Evolutionary conservation across 2,113 vertebrate species (phyloP).

Genomic region (Turdus rufiventris): DNA sequence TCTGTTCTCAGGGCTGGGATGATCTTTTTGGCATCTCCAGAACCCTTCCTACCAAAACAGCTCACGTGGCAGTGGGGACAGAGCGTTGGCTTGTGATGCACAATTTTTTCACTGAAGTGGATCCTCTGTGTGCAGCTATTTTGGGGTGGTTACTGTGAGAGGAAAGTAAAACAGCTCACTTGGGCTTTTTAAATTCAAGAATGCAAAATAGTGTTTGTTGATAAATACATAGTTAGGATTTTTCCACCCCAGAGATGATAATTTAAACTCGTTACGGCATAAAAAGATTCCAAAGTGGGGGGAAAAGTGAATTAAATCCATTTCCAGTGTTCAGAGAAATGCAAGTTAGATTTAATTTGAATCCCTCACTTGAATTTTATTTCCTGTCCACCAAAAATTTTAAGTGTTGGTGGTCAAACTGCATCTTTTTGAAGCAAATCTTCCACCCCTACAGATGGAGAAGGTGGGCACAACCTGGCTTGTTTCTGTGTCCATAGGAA

Average conservation of each 20-base stretch:
- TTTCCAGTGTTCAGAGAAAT: background rate
- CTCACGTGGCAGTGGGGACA: background rate
- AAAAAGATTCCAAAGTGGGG: background rate
- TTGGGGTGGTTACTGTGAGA: background rate
- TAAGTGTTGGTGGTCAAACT: background rate
- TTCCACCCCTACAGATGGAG: fast-evolving
- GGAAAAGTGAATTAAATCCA: background rate
- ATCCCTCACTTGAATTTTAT: background rate
- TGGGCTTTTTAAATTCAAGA: background rate
- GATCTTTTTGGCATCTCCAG: background rate
- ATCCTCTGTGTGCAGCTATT: background rate
- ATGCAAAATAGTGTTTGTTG: background rate
- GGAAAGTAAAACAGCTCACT: background rate
- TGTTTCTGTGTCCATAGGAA: background rate
- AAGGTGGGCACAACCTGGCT: fast-evolving
- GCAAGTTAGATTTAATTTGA: background rate
- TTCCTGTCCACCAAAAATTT: background rate
- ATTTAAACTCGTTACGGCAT: background rate
- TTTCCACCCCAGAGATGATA: background rate
- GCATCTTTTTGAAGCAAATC: background rate
- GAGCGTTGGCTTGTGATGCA: background rate
- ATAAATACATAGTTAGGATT: background rate
- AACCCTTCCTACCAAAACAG: background rate
- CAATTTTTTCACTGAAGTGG: background rate
- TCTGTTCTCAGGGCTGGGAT: background rate